phyloP scores from a whole-genome alignment of 2,113 vertebrate species.

The Trichechus manatus region DNA sequence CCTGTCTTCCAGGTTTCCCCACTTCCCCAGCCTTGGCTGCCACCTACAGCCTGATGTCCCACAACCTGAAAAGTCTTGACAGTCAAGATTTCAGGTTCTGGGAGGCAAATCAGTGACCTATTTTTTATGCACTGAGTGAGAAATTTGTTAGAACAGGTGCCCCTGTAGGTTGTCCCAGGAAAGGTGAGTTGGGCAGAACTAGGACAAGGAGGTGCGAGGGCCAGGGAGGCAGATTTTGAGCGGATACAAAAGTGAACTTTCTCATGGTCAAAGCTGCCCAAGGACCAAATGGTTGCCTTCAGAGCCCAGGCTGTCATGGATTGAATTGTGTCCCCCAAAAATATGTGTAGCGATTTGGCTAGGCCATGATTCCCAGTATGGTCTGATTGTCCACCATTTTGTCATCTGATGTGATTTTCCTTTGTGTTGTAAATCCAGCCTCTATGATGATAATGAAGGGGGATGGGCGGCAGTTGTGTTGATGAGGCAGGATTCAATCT shows the following conservation, averaged over 20 bases:
- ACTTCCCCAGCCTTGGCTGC: not conserved
- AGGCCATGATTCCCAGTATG: too few relatives aligned
- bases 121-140: constrained; percentile 28
- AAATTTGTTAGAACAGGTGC: constrained; percentile 56
- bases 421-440: too few relatives aligned
- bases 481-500: too few relatives aligned
- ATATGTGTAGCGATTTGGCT: too few relatives aligned
- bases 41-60: not conserved
- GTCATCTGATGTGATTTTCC: too few relatives aligned
- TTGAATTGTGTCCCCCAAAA: too few relatives aligned
- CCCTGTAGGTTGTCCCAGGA: not conserved
- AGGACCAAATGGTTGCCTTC: not conserved
- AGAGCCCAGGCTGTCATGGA: too few relatives aligned
- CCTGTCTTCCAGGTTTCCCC: not conserved
- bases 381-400: too few relatives aligned
- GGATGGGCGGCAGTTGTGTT: too few relatives aligned
- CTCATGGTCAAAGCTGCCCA: not conserved
- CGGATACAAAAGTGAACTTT: accelerated
- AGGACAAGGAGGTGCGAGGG: not conserved
- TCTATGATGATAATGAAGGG: too few relatives aligned
- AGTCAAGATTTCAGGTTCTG: not conserved
- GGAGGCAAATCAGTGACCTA: not conserved
- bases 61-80: constrained; percentile 23
- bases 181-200: not conserved
- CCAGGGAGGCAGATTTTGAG: not conserved